Evolutionary conservation across 2,113 vertebrate genomes (phyloP).

Genomic region (Barbus barbus): DNA sequence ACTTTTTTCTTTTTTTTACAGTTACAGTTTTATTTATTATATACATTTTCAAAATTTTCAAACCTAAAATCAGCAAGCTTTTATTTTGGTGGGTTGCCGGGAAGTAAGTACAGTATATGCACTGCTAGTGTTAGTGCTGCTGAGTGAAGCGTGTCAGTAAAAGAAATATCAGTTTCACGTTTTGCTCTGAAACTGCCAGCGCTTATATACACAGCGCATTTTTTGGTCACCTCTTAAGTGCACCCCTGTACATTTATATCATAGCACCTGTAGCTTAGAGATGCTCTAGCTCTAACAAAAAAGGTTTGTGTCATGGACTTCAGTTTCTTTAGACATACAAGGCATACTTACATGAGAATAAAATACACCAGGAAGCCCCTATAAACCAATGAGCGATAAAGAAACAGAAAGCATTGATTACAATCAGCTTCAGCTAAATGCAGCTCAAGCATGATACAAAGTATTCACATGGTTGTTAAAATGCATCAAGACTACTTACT

Average conservation of each 20-base stretch:
- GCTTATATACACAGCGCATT: too few relatives aligned
- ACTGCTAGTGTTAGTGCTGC: too few relatives aligned
- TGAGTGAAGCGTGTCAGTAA: too few relatives aligned
- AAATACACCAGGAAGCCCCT: conserved; percentile 77
- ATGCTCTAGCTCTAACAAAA: background rate
- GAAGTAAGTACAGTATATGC: too few relatives aligned
- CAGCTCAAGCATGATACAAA: background rate
- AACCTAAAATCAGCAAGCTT: too few relatives aligned
- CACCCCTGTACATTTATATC: background rate
- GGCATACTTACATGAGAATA: conserved; percentile 79
- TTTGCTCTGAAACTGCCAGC: too few relatives aligned
- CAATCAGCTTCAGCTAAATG: background rate
- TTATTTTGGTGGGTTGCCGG: too few relatives aligned
- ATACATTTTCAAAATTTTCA: too few relatives aligned
- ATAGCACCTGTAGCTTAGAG: background rate
- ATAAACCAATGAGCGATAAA: conserved; percentile 51
- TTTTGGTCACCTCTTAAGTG: too few relatives aligned
- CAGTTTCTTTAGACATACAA: background rate
- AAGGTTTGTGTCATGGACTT: background rate
- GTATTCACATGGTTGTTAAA: background rate
- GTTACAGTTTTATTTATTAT: too few relatives aligned
- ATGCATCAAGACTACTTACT: conserved; percentile 75
- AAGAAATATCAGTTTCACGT: too few relatives aligned
- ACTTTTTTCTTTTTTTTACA: too few relatives aligned
- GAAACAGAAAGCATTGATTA: background rate